phyloP scores from a whole-genome alignment of 2,797 vertebrate genomes.

The Molossus molossus region DNA sequence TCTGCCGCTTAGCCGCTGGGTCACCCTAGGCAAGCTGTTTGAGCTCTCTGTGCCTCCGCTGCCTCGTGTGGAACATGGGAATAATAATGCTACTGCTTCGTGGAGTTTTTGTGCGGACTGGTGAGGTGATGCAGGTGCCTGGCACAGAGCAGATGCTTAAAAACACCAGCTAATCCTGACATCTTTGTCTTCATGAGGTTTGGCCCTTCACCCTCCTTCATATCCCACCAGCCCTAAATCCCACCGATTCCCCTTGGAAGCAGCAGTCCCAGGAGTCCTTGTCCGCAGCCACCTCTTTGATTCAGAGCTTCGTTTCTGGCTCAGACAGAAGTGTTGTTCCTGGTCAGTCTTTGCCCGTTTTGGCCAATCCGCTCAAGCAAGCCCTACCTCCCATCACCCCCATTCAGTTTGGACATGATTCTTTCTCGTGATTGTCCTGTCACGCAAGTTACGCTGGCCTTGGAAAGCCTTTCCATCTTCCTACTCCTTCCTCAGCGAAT shows the following conservation, averaged over 20 bases:
- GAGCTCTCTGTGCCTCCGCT: background rate
- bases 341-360: background rate
- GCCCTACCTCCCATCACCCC: background rate
- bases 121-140: background rate
- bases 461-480: constrained; percentile 7
- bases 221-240: background rate
- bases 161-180: background rate
- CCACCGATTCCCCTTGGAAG: background rate
- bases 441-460: background rate
- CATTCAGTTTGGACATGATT: background rate
- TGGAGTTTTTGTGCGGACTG: background rate
- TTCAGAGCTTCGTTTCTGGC: background rate
- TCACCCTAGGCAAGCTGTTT: background rate
- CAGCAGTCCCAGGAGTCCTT: background rate
- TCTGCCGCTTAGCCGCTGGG: background rate
- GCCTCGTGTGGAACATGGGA: background rate
- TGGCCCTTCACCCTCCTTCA: background rate
- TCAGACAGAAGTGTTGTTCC: background rate
- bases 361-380: background rate
- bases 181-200: too few species aligned
- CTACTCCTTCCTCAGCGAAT: background rate
- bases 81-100: background rate
- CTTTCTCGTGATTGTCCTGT: background rate
- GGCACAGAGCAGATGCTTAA: background rate
- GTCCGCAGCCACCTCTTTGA: background rate